Base-by-base conservation (phyloP, 2,888 invertebrate species). In the Serripes groenlandicus region DNA sequence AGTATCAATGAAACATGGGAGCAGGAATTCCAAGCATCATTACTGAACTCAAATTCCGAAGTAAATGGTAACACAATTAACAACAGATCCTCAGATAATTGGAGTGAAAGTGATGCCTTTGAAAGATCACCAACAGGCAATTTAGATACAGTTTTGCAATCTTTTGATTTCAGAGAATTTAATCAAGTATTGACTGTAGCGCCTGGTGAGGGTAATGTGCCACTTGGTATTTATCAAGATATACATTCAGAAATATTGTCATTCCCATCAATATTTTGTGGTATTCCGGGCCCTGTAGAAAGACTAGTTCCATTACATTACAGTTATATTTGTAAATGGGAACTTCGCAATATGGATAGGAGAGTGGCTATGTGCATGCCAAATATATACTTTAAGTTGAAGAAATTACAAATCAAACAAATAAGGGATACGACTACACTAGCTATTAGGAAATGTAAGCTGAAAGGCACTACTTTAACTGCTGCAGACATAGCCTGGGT, bases 1-100 rank as follows among this genome's bases (percentile, higher is more conserved):
- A 42, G 90, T 18, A 87, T 94, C 80, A 84, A 91, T n/a, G 91
- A 92, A 70, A 75, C 92, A 37, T 91, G 92, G 75, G 9, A 60
- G 28, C 26, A 28, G 32, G 32, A 11, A 30, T 18, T 9, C 18
- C 28, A 30, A 30, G 30, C 28, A 60, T n/a, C n/a, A n/a, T n/a
- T n/a, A n/a, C n/a, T n/a, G n/a, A n/a, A n/a, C n/a, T n/a, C n/a
- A n/a, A n/a, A n/a, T n/a, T n/a, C n/a, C n/a, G n/a, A n/a, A n/a
- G n/a, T n/a, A n/a, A n/a, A n/a, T n/a, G n/a, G n/a, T n/a, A n/a
- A n/a, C n/a, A n/a, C n/a, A n/a, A n/a, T n/a, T n/a, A n/a, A n/a
- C 21, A 26, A 60, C 21, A 60, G 30, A 9, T 7, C 7, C 26
- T 35, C 70, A 15, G 74, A 73, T 37, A 32, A 42, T 35, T 78